These are phyloP conservation scores for Lomographa bimaculata DNA, from an alignment of 2,888 invertebrate genomes.

Conservation along the genomic window DNA sequence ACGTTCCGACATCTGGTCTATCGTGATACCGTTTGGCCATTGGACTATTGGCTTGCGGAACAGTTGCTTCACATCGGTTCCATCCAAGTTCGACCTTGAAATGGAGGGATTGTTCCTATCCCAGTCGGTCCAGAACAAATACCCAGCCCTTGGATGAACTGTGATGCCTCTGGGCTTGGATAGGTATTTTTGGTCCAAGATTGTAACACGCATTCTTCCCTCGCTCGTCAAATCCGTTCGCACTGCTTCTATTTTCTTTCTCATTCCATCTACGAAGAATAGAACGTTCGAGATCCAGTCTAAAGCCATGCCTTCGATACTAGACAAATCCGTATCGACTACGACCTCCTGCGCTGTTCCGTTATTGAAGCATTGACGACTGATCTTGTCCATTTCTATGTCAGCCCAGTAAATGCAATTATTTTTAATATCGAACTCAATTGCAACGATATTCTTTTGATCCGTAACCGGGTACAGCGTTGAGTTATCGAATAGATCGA, in stretches of 20 bases:
- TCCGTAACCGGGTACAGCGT: slow-evolving; percentile 87
- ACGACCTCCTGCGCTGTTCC: slow-evolving; percentile 86
- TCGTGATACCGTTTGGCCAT: slow-evolving; percentile 94
- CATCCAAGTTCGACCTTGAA: slow-evolving; percentile 91
- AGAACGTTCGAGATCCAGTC: slow-evolving; percentile 95
- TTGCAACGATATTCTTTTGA: slow-evolving; percentile 91
- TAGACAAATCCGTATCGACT: slow-evolving; percentile 88
- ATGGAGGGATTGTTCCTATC: slow-evolving; percentile 90
- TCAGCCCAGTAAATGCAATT: slow-evolving; percentile 96
- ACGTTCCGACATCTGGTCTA: slow-evolving; percentile 91
- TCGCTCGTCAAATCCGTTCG: slow-evolving; percentile 83
- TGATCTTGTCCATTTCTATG: slow-evolving; percentile 90
- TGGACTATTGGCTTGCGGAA: slow-evolving; percentile 87
- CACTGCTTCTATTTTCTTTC: slow-evolving; percentile 92
- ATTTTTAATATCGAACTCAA: slow-evolving; percentile 93
- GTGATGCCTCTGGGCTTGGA: slow-evolving; percentile 92
- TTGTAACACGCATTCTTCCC: slow-evolving; percentile 90
- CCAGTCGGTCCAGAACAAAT: slow-evolving; percentile 95
- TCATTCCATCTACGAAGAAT: slow-evolving; percentile 93
- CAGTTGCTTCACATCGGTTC: slow-evolving; percentile 85
- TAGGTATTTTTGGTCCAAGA: slow-evolving; percentile 86
- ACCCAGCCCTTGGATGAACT: slow-evolving; percentile 92
- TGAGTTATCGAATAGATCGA: slow-evolving; percentile 85
- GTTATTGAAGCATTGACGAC: slow-evolving; percentile 90
- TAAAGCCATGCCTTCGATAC: slow-evolving; percentile 94